Conservation (phyloP, 2,888 invertebrate genomes). For the Spisula subtruncata region DNA sequence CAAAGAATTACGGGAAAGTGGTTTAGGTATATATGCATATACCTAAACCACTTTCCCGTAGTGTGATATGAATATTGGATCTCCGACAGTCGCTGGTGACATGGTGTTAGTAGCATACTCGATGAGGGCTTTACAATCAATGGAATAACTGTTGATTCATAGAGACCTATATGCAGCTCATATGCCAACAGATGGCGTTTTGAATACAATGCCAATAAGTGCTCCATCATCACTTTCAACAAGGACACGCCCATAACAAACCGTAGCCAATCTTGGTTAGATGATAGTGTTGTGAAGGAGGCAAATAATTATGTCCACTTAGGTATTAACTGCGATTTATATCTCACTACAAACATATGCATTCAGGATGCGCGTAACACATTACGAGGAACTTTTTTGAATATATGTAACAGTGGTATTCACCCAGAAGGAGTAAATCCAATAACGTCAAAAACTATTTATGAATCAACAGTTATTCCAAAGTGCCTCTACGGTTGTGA, state of each 20-base stretch:
- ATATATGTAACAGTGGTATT: not conserved
- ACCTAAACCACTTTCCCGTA: too few relatives aligned
- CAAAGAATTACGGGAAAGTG: not conserved
- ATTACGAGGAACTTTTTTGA: not conserved
- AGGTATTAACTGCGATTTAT: constrained; percentile 21
- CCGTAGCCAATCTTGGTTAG: not conserved
- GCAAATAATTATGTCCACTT: constrained; percentile 24
- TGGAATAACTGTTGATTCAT: too few relatives aligned
- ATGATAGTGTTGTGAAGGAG: not conserved
- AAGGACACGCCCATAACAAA: not conserved
- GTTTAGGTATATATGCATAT: constrained; percentile 1
- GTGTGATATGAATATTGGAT: not conserved
- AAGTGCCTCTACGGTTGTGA: constrained; percentile 56
- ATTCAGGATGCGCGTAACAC: not conserved
- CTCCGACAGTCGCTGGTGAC: constrained; percentile 45
- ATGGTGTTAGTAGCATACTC: constrained; percentile 34
- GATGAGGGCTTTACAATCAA: not conserved
- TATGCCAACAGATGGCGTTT: constrained; percentile 30
- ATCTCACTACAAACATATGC: not conserved
- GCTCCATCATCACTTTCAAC: constrained; percentile 33
- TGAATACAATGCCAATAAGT: constrained; percentile 33
- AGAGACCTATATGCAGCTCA: not conserved
- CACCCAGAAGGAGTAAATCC: not conserved
- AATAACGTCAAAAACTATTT: constrained; percentile 6
- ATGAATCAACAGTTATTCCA: constrained; percentile 41